phyloP scores from a whole-genome alignment of 2,113 vertebrate genomes.

The Arizona elegans region DNA sequence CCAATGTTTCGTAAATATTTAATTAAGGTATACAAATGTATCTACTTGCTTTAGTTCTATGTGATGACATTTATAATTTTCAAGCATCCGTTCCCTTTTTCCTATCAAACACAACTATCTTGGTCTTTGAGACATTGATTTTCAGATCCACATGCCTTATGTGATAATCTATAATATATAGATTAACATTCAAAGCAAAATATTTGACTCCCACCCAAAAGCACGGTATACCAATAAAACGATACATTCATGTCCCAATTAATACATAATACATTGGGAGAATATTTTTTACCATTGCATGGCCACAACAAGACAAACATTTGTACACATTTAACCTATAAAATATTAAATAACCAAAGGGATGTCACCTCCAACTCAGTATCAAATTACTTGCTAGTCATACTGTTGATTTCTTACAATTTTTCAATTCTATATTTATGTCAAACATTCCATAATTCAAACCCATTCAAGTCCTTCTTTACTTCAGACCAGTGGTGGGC shows the following conservation, averaged over 20 bases:
- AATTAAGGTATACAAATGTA: neutral
- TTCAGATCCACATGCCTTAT: neutral
- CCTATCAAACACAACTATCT: neutral
- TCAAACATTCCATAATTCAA: neutral
- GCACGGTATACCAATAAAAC: neutral
- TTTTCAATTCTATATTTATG: neutral
- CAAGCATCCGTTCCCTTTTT: neutral
- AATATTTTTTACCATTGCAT: neutral
- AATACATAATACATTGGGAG: neutral
- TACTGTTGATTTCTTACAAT: neutral
- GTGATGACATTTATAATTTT: neutral
- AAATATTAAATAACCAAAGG: neutral
- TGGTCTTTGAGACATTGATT: neutral
- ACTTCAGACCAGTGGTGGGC: neutral
- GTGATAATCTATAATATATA: neutral
- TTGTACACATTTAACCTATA: neutral
- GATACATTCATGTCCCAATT: neutral
- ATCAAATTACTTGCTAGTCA: neutral
- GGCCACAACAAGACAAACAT: neutral
- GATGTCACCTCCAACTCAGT: neutral
- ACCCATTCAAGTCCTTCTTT: neutral
- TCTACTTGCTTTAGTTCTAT: neutral
- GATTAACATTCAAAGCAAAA: neutral
- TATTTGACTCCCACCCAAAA: neutral
- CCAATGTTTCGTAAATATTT: neutral